phyloP scores from a whole-genome alignment of 2,888 invertebrate genomes.

The Drosophila nigricruria region DNA sequence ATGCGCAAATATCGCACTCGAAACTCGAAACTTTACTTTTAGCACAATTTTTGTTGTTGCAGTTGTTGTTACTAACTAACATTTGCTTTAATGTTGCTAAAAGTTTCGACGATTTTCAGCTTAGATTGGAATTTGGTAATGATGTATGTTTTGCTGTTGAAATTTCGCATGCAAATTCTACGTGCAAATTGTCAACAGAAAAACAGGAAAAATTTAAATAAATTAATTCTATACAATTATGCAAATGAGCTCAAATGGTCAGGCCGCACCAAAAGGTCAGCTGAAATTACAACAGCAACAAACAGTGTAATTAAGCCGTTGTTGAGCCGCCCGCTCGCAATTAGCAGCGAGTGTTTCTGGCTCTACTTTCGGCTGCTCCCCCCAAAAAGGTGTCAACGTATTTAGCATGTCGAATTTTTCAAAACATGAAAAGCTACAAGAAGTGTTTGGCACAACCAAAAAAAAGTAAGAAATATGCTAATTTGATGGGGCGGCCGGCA shows the following conservation, averaged over 20 bases:
- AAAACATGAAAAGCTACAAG: conserved; percentile 59
- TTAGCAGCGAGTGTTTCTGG: conserved; percentile 63
- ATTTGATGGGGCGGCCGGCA: conserved; percentile 65
- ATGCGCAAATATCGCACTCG: conserved; percentile 60
- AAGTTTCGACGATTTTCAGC: conserved; percentile 30
- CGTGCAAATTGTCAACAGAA: conserved; percentile 53
- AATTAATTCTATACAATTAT: conserved; percentile 68
- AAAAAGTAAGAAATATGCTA: conserved; percentile 61
- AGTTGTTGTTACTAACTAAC: conserved; percentile 36
- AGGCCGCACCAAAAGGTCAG: conserved; percentile 61
- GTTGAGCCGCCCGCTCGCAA: conserved; percentile 71
- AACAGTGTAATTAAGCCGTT: conserved; percentile 74
- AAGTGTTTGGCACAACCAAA: conserved; percentile 24
- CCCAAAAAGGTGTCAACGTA: conserved; percentile 74
- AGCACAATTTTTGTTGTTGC: conserved; percentile 19
- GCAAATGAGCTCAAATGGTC: conserved; percentile 61
- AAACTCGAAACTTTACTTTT: conserved; percentile 32
- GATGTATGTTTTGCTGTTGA: conserved; percentile 45
- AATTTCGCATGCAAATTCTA: conserved; percentile 65
- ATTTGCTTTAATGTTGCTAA: conserved; percentile 44
- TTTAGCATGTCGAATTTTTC: conserved; percentile 58
- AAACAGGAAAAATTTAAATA: conserved; percentile 55
- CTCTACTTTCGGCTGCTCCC: conserved; percentile 9
- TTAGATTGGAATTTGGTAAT: conserved; percentile 37
- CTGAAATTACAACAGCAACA: conserved; percentile 40